These are phyloP conservation scores for Dynastes grantii DNA, from an alignment of 2,888 invertebrate genomes.

Conservation along the genomic window DNA sequence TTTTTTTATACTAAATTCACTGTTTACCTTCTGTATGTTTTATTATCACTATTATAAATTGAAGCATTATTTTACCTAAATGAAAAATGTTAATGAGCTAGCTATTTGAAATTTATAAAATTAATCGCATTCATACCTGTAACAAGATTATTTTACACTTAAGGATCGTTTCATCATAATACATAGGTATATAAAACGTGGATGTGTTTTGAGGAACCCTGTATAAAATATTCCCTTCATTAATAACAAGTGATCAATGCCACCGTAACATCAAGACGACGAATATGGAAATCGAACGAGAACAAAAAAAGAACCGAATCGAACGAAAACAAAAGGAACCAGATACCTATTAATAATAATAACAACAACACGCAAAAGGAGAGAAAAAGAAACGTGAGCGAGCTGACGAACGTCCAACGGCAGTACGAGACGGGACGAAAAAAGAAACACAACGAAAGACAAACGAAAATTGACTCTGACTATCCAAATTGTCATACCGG, in stretches of 20 bases:
- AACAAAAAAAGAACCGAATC: constrained; percentile 21
- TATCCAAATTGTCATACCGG: constrained; percentile 53
- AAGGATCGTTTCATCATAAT: no score
- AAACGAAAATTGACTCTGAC: constrained; percentile 37
- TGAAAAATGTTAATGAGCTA: no score
- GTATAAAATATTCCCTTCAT: constrained; percentile 53
- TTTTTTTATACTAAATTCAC: no score
- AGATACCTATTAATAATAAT: constrained; percentile 44
- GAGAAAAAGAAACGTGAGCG: constrained; percentile 3
- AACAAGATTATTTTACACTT: no score
- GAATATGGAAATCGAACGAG: background rate
- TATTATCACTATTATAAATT: no score
- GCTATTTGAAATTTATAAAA: no score
- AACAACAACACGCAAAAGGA: constrained; percentile 26
- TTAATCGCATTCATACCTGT: no score
- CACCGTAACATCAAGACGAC: background rate
- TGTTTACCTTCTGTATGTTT: no score
- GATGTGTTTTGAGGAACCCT: constrained; percentile 50
- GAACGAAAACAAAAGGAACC: constrained; percentile 27
- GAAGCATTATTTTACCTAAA: no score
- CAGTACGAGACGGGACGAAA: constrained; percentile 15
- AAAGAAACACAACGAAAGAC: constrained; percentile 25
- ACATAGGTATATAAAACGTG: no score
- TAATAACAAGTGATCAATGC: constrained; percentile 12
- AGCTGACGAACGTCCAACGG: background rate